Conservation (phyloP, 2,113 vertebrate species). For the Dipodomys ordii region DNA sequence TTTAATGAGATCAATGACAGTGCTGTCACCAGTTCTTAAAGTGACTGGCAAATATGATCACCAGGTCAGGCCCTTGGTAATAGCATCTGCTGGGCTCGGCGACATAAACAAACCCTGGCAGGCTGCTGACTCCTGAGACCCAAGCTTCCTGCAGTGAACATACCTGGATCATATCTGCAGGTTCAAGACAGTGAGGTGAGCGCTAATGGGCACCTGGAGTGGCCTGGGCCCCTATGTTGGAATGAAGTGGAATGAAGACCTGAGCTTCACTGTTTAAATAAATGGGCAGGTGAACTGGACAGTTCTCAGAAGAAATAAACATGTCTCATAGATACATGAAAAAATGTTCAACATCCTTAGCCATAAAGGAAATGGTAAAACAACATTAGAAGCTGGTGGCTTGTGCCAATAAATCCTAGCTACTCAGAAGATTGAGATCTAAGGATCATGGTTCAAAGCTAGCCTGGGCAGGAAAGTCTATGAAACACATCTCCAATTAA, state of each 20-base stretch:
- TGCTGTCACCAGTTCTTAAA: conserved; percentile 87
- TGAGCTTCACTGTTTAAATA: not conserved
- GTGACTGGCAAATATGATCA: conserved; percentile 89
- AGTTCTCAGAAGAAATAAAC: too few species aligned
- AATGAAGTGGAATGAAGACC: too few species aligned
- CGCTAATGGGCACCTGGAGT: fast-evolving
- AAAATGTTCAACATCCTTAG: too few species aligned
- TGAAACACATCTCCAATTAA: too few species aligned
- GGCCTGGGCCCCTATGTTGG: not conserved
- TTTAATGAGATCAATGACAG: conserved; percentile 89
- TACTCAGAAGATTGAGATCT: too few species aligned
- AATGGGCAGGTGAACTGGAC: too few species aligned
- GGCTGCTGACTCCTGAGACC: conserved; percentile 29
- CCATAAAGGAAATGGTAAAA: too few species aligned
- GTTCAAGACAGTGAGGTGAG: not conserved
- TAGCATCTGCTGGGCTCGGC: conserved; percentile 80
- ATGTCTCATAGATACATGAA: too few species aligned
- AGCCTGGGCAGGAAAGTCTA: too few species aligned
- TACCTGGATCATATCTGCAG: not conserved
- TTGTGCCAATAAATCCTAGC: too few species aligned
- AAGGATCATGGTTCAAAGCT: too few species aligned
- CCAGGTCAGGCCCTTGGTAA: conserved; percentile 78
- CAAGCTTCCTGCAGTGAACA: not conserved
- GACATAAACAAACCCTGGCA: conserved; percentile 67
- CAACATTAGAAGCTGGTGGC: too few species aligned